Evolutionary conservation across 1,140 invertebrate species (phyloP).

Genomic region (Penaeus chinensis): DNA sequence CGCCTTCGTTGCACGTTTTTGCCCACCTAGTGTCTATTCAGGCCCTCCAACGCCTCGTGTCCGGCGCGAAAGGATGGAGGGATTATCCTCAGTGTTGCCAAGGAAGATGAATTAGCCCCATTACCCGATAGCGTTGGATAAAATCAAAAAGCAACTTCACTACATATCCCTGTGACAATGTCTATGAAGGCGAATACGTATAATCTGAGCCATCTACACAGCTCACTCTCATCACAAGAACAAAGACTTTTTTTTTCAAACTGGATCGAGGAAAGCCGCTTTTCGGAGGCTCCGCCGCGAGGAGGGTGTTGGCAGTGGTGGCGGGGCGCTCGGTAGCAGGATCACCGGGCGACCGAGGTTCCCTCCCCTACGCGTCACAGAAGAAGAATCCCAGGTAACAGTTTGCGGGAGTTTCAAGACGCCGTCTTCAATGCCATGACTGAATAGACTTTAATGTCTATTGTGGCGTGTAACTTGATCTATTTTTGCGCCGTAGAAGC

Average conservation of each 20-base stretch:
- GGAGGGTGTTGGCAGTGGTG: constrained; percentile 23
- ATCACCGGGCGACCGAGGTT: constrained; percentile 25
- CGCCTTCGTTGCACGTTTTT: constrained; percentile 27
- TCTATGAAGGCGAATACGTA: too few species aligned
- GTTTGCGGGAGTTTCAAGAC: background rate
- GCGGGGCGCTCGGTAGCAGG: constrained; percentile 13
- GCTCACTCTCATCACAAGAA: too few species aligned
- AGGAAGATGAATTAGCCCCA: constrained; percentile 24
- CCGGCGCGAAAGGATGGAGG: constrained; percentile 30
- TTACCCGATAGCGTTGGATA: background rate
- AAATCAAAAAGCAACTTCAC: too few species aligned
- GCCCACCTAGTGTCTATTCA: constrained; percentile 20
- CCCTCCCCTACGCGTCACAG: background rate
- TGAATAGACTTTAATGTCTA: constrained; percentile 37
- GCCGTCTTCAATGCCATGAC: constrained; percentile 13
- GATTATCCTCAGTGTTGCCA: constrained; percentile 32
- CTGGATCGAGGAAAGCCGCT: too few species aligned
- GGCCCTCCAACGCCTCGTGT: constrained; percentile 6
- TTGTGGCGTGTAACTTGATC: constrained; percentile 31
- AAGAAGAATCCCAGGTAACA: too few species aligned
- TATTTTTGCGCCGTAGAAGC: constrained; percentile 15
- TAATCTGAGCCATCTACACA: too few species aligned
- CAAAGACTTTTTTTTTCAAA: too few species aligned
- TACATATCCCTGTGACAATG: too few species aligned
- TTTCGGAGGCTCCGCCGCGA: too few species aligned